Percentiles rank a stretch among this genome's conserved stretches.
Conservation (phyloP, 23 tunicate species). For the Clavelina lepadiformis region DNA sequence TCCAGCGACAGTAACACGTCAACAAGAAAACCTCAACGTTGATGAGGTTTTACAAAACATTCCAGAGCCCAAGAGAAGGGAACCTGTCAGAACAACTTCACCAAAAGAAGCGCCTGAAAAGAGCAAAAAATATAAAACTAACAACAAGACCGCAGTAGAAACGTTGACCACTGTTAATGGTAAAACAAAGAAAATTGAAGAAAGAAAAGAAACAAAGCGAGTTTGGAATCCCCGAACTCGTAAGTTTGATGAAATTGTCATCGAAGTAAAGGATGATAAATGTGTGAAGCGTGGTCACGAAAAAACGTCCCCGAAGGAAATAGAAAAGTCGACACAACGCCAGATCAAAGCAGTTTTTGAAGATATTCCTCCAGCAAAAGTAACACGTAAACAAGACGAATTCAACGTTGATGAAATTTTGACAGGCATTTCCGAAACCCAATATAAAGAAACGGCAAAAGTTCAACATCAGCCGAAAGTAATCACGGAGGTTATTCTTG, state of each 20-base stretch:
- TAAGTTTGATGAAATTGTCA: conserved; percentile 45
- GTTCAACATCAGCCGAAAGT: too few species aligned
- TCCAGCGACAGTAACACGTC: too few species aligned
- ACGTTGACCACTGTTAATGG: neutral
- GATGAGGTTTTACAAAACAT: too few species aligned
- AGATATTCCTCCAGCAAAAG: neutral
- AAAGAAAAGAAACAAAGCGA: conserved; percentile 32
- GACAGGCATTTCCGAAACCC: neutral
- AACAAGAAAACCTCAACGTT: too few species aligned
- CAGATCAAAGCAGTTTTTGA: neutral
- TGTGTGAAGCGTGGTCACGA: neutral
- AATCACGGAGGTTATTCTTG: neutral
- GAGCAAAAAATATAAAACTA: neutral
- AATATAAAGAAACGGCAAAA: too few species aligned
- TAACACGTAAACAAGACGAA: neutral
- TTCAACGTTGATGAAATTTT: neutral
- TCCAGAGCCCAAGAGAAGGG: too few species aligned
- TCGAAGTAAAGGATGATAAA: conserved; percentile 12
- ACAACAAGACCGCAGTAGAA: neutral
- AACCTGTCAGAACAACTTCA: too few species aligned
- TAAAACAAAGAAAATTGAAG: conserved; percentile 8
- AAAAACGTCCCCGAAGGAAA: neutral
- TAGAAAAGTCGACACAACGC: neutral
- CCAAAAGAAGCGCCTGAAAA: too few species aligned
- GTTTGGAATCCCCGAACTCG: conserved; percentile 57